Conservation (phyloP, 2,797 vertebrate species). For the Streptopelia turtur region DNA sequence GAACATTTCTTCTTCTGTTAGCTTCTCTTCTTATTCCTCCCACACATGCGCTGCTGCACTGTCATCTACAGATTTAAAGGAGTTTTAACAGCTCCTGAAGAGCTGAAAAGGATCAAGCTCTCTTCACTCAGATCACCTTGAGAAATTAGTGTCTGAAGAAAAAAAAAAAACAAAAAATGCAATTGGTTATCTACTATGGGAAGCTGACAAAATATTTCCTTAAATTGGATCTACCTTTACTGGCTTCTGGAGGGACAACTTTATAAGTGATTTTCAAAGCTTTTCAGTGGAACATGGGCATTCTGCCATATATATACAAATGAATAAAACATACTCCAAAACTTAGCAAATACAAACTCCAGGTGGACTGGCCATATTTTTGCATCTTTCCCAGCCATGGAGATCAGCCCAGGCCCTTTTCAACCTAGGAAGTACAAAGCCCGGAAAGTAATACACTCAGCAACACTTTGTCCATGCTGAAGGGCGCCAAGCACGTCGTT, state of each 20-base stretch:
- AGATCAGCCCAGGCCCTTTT: not conserved
- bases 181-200: not conserved
- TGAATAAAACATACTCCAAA: not conserved
- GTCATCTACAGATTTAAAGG: not conserved
- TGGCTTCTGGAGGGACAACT: not conserved
- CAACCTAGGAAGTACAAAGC: not conserved
- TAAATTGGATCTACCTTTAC: not conserved
- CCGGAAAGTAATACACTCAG: not conserved
- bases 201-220: not conserved
- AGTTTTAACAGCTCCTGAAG: not conserved
- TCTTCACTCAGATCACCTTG: not conserved
- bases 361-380: not conserved
- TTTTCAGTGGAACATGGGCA: not conserved
- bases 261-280: not conserved
- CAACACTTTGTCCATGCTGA: not conserved
- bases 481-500: accelerated
- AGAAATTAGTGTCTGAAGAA: not conserved
- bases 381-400: not conserved
- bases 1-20: not conserved
- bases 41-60: not conserved
- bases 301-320: not conserved
- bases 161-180: not conserved
- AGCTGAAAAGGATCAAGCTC: not conserved
- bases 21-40: not conserved
- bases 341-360: not conserved